Evolutionary conservation across 2,113 vertebrate species (phyloP).

Genomic region (Cavia porcellus): DNA sequence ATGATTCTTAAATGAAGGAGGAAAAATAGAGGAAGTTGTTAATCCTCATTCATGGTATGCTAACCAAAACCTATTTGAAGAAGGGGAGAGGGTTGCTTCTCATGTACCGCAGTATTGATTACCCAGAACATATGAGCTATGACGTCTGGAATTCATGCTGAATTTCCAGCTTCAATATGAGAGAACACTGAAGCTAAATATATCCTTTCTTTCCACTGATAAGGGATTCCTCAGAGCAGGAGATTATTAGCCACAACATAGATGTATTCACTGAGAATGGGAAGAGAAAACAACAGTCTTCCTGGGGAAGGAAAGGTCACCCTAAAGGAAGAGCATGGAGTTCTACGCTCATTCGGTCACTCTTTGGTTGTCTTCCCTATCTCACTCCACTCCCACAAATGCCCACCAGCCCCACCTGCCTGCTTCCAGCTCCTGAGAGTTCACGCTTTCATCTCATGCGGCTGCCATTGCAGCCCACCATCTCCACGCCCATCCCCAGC

Average conservation of each 20-base stretch:
- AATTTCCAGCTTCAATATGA: slow-evolving; percentile 54
- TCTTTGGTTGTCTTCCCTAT: not conserved
- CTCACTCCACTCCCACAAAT: not conserved
- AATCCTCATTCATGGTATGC: slow-evolving; percentile 37
- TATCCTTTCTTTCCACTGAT: not conserved
- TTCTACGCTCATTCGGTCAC: not conserved
- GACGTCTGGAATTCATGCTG: slow-evolving; percentile 46
- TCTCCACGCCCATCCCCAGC: not conserved
- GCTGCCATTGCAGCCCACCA: too few relatives aligned
- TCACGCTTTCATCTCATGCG: accelerated
- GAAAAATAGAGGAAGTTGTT: slow-evolving; percentile 22
- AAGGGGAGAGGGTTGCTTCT: not conserved
- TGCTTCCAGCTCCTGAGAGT: not conserved
- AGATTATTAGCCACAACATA: slow-evolving; percentile 7
- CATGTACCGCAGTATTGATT: slow-evolving; percentile 34
- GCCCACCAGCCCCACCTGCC: not conserved
- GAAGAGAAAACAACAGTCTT: not conserved
- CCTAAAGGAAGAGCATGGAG: not conserved
- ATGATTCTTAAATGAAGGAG: slow-evolving; percentile 39
- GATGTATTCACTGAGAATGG: not conserved
- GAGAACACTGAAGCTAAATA: slow-evolving; percentile 34
- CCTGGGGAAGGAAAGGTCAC: not conserved
- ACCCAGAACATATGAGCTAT: slow-evolving; percentile 14
- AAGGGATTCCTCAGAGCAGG: slow-evolving; percentile 11
- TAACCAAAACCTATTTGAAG: slow-evolving; percentile 27